phyloP scores from a whole-genome alignment of 2,797 vertebrate species.

The Alexandromys oeconomus region DNA sequence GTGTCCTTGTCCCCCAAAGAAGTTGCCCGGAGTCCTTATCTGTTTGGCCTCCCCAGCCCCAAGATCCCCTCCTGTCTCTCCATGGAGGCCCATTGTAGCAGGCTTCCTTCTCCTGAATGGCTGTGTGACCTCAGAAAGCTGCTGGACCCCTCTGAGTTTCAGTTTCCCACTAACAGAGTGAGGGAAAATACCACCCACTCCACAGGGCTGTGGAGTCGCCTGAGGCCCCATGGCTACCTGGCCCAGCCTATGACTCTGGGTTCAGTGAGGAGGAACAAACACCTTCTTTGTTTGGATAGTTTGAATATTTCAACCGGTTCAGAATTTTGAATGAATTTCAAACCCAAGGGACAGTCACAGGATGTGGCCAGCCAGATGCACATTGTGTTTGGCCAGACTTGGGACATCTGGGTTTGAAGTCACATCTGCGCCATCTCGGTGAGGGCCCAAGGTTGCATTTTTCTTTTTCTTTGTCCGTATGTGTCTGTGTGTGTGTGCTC shows the following conservation, averaged over 20 bases:
- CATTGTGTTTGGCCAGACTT: not conserved
- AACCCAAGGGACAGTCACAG: not conserved
- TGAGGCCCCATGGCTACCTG: not conserved
- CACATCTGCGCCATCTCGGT: too few relatives aligned
- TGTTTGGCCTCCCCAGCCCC: too few relatives aligned
- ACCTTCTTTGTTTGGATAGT: not conserved
- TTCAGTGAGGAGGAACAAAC: fast-evolving
- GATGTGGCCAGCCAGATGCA: not conserved
- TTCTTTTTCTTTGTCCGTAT: not conserved
- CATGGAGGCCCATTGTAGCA: not conserved
- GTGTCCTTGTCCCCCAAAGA: not conserved
- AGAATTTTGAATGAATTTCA: not conserved
- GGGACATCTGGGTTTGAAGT: not conserved
- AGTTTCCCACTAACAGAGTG: not conserved
- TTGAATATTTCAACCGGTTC: not conserved
- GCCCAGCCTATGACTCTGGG: fast-evolving
- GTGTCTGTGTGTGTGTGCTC: not conserved
- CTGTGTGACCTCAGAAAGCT: not conserved
- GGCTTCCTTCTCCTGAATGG: fast-evolving
- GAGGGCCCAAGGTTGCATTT: not conserved
- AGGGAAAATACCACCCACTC: not conserved
- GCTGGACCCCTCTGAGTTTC: not conserved
- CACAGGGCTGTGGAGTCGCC: fast-evolving
- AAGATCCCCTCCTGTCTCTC: fast-evolving
- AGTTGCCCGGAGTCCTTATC: not conserved